A percentile compares a stretch with the other conserved stretches of the same genome.
Conservation (phyloP, 1,140 invertebrate genomes). For the Plectus sambesii region DNA sequence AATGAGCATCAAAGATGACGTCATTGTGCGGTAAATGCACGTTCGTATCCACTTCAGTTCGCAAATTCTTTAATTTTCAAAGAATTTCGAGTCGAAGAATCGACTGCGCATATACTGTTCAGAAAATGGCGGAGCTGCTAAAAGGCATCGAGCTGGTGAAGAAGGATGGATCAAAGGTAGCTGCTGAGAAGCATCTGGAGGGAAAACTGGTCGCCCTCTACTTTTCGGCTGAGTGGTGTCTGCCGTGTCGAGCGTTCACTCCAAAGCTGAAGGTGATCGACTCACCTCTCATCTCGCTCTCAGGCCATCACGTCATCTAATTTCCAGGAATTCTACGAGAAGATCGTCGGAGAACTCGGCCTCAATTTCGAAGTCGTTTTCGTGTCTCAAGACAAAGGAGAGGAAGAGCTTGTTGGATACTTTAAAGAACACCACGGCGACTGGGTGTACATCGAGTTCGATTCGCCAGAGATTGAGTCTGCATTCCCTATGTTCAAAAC, state of each 20-base stretch:
- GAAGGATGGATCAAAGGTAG: conserved; percentile 16
- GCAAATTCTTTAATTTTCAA: too few species aligned
- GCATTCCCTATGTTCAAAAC: too few species aligned
- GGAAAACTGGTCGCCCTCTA: conserved; percentile 46
- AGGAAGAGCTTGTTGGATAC: conserved; percentile 17
- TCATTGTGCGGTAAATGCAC: too few species aligned
- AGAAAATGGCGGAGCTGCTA: conserved; percentile 22
- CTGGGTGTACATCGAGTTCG: conserved; percentile 22
- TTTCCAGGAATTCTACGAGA: conserved; percentile 42
- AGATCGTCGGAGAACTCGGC: conserved; percentile 32
- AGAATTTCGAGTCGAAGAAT: too few species aligned
- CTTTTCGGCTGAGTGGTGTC: conserved; percentile 54
- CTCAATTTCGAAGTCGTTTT: conserved; percentile 36
- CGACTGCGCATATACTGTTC: too few species aligned
- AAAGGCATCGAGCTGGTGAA: conserved; percentile 13
- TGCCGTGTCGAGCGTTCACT: conserved; percentile 51
- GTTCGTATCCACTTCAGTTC: too few species aligned
- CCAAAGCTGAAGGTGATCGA: conserved; percentile 44
- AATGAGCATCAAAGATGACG: too few species aligned
- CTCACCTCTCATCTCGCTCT: conserved; percentile 11
- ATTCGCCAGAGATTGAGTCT: conserved; percentile 25
- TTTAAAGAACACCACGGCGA: conserved; percentile 23
- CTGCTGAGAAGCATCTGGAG: conserved; percentile 19
- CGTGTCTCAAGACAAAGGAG: conserved; percentile 21
- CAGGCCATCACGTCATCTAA: not conserved